phyloP scores from a whole-genome alignment of 2,888 invertebrate genomes.

The Caenorhabditis sp. region DNA sequence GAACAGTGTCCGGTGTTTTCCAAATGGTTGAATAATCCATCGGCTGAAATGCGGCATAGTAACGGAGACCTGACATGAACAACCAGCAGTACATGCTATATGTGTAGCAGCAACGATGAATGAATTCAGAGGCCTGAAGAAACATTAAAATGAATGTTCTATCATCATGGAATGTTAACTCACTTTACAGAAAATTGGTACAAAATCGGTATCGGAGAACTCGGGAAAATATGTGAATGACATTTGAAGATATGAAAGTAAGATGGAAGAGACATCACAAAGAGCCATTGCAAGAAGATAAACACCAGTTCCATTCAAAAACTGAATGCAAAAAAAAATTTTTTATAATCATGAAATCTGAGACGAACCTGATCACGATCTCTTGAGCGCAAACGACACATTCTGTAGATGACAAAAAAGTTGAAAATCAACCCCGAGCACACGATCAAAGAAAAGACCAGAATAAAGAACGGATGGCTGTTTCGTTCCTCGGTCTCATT shows the following conservation, averaged over 20 bases:
- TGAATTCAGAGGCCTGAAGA: slow-evolving; percentile 51
- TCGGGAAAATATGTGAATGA: slow-evolving; percentile 17
- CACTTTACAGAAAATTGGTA: slow-evolving; percentile 51
- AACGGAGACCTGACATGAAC: slow-evolving; percentile 62
- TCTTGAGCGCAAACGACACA: slow-evolving; percentile 38
- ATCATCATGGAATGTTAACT: background rate
- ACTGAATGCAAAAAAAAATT: slow-evolving; percentile 42
- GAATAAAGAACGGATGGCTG: background rate
- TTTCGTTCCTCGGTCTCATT: background rate
- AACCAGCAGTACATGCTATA: slow-evolving; percentile 64
- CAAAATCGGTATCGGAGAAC: slow-evolving; percentile 9
- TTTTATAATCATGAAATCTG: background rate
- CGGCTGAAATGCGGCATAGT: slow-evolving; percentile 52
- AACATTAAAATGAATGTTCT: background rate
- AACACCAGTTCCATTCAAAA: slow-evolving; percentile 61
- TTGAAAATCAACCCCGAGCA: slow-evolving; percentile 53
- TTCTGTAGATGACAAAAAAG: slow-evolving; percentile 56
- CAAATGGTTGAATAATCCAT: slow-evolving; percentile 46
- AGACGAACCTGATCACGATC: slow-evolving; percentile 57
- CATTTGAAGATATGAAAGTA: slow-evolving; percentile 47
- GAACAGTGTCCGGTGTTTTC: slow-evolving; percentile 37
- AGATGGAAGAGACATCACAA: slow-evolving; percentile 53
- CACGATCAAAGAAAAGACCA: slow-evolving; percentile 33
- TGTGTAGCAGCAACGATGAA: slow-evolving; percentile 52
- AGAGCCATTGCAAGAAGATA: slow-evolving; percentile 58